phyloP scores from a whole-genome alignment of 2,797 vertebrate species.

The Platyrinchus mystaceus region DNA sequence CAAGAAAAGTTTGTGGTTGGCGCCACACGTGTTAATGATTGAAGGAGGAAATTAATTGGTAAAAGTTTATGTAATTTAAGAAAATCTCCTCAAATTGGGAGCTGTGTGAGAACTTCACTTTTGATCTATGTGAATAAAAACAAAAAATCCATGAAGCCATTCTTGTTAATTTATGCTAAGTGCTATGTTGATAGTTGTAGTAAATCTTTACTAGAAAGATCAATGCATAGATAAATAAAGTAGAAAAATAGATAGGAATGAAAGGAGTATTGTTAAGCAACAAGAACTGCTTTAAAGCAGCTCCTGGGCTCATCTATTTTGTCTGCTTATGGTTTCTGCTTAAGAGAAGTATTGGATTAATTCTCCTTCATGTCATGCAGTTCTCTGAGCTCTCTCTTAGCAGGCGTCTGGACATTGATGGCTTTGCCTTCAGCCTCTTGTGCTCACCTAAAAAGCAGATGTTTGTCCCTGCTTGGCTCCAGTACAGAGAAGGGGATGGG shows the following conservation, averaged over 20 bases:
- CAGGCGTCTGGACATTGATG: neutral
- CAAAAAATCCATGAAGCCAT: constrained; percentile 20
- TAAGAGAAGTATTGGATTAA: neutral
- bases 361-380: neutral
- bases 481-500: neutral
- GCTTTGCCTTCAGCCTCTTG: neutral
- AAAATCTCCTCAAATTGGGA: neutral
- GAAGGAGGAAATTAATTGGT: neutral
- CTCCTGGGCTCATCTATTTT: neutral
- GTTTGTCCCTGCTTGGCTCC: neutral
- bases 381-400: neutral
- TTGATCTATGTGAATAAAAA: neutral
- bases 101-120: neutral
- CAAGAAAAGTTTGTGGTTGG: neutral
- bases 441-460: neutral
- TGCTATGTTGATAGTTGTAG: constrained; percentile 19
- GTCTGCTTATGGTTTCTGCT: neutral
- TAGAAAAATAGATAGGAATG: neutral
- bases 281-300: neutral
- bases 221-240: constrained; percentile 19
- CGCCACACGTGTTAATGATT: neutral
- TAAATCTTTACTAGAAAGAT: constrained; percentile 20
- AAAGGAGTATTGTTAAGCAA: neutral
- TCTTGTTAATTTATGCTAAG: constrained; percentile 44
- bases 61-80: neutral